These are phyloP conservation scores for Drosophila mauritiana DNA, from an alignment of 1,140 invertebrate species.

Conservation along the genomic window DNA sequence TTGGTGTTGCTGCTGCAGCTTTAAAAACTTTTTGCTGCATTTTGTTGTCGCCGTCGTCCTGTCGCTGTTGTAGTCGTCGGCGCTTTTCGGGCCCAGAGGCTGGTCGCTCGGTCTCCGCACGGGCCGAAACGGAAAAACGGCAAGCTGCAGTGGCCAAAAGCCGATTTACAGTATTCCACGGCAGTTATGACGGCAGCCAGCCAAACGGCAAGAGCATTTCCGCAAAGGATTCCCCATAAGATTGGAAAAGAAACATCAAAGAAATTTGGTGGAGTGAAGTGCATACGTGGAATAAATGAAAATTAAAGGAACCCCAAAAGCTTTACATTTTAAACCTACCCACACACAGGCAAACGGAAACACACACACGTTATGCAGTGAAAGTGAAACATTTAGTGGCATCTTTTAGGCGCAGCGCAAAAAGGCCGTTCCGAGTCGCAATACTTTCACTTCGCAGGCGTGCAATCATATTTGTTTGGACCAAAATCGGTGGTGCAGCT, in stretches of 20 bases:
- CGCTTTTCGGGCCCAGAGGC: constrained; percentile 80
- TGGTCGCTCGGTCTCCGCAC: constrained; percentile 72
- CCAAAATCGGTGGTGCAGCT: constrained; percentile 57
- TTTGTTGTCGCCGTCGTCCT: constrained; percentile 63
- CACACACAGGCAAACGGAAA: neutral
- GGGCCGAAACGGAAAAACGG: constrained; percentile 41
- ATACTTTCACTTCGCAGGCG: constrained; percentile 26
- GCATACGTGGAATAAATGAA: neutral
- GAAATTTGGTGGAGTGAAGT: constrained; percentile 2
- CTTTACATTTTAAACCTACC: neutral
- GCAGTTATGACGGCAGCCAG: constrained; percentile 76
- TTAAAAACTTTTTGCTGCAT: constrained; percentile 74
- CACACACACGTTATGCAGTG: constrained; percentile 17
- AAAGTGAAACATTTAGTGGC: constrained; percentile 69
- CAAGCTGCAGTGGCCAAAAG: constrained; percentile 72
- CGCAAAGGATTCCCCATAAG: constrained; percentile 40
- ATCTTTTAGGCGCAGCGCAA: constrained; percentile 77
- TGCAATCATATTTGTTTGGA: constrained; percentile 21
- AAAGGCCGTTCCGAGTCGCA: constrained; percentile 20
- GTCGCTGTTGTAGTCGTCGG: constrained; percentile 66
- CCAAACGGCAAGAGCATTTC: constrained; percentile 58
- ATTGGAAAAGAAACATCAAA: constrained; percentile 2
- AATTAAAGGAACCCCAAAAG: constrained; percentile 11
- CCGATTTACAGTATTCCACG: constrained; percentile 81
- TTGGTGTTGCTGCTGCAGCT: constrained; percentile 55